Base-by-base conservation (phyloP, 2,113 vertebrate species). In the Rhinogobius similis region DNA sequence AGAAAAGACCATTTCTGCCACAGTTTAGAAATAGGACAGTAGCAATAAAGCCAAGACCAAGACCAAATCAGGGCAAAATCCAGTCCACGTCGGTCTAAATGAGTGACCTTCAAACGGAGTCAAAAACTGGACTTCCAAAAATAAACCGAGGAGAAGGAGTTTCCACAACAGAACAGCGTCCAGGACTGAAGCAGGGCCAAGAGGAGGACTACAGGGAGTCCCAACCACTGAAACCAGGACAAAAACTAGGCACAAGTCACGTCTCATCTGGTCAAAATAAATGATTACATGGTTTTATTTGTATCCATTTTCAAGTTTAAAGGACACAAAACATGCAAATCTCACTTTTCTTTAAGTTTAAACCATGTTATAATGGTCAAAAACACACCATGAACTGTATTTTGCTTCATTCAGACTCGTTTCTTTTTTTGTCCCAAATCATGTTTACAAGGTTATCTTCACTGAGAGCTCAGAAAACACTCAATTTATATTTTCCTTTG, bases 61-160 rank as follows among this genome's bases (percentile, higher is more conserved):
- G 67, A 23, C 78, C 64, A 80, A 88, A 89, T 76, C 13, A 24
- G 82, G 68, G 61, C 79, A 82, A 73, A 66, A n/a, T 26, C 48
- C 65, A 52, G 23, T 59, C 61, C 48, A 67, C 29, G 73, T 56
- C 78, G 72, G 76, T 81, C 79, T 74, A 83, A 82, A 88, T 74
- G 73, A 21, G 48, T 72, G 82, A 86, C 78, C 84, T 82, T 68
- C 58, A 27, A 5, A 3, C 32, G 20, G 56, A 50, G 71, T 77
- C 81, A 86, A 77, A 77, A 82, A 70, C 20, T 21, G 29, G 68
- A 39, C 73, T 78, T 87, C 72, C 76, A 85, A 86, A 36, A 83
- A 82, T 75, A 72, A 88, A 78, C 74, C 82, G 52, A n/a, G 9
- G 29, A 48, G 63, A 70, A 24, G 38, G 65, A 61, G 58, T 87